Conservation (phyloP, 2,888 invertebrate species). For the Trachelus tabidus region DNA sequence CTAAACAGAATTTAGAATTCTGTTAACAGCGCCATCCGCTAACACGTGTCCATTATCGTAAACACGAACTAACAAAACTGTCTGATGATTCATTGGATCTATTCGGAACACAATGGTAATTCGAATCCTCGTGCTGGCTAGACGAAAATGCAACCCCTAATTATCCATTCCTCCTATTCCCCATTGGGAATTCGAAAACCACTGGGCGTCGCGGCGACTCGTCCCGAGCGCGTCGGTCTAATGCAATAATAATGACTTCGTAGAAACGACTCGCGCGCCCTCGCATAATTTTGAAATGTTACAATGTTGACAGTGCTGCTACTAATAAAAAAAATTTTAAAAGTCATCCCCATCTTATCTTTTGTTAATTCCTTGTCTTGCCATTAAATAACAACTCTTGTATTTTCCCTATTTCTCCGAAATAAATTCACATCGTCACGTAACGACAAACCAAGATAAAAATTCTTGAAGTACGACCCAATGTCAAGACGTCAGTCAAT, state of each 20-base stretch:
- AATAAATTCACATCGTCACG: background rate
- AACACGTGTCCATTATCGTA: background rate
- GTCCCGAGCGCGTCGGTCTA: conserved; percentile 16
- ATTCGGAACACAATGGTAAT: conserved; percentile 1
- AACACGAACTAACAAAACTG: background rate
- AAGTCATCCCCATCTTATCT: background rate
- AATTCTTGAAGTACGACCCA: background rate
- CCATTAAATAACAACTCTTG: background rate
- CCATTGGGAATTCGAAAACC: conserved; percentile 18
- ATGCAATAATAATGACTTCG: conserved; percentile 44
- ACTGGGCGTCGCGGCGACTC: conserved; percentile 25
- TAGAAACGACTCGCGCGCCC: conserved; percentile 27
- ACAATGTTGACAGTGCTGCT: background rate
- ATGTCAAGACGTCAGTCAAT: too few species aligned
- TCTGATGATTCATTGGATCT: conserved; percentile 1
- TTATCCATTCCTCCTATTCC: conserved; percentile 42
- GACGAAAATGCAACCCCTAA: conserved; percentile 27
- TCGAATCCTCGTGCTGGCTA: background rate
- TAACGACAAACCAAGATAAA: background rate
- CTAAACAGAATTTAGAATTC: background rate
- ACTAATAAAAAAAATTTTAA: background rate
- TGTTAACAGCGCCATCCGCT: background rate
- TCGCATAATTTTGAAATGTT: background rate
- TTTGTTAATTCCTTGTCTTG: background rate
- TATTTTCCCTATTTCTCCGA: background rate